phyloP scores from a whole-genome alignment of 2,113 vertebrate species.

The Pelodiscus sinensis region DNA sequence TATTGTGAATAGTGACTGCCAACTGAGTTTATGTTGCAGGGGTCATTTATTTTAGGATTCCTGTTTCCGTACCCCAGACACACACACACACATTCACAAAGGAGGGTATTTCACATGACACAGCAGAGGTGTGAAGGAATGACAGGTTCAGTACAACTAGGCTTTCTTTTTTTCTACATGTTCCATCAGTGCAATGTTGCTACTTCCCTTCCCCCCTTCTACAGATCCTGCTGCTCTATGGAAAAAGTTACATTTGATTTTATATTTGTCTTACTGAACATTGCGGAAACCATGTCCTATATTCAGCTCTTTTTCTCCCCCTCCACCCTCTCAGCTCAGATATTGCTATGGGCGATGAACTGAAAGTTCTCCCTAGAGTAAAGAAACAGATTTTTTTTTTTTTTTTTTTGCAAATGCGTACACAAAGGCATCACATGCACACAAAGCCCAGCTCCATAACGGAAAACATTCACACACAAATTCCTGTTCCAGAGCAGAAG shows the following conservation, averaged over 20 bases:
- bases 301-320: not conserved
- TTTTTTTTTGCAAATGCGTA: not conserved
- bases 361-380: not conserved
- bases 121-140: not conserved
- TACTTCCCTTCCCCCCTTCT: not conserved
- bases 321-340: not conserved
- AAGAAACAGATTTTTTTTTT: conserved; percentile 44
- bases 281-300: not conserved
- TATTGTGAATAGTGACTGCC: not conserved
- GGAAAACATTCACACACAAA: not conserved
- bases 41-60: not conserved
- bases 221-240: not conserved
- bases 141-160: accelerated
- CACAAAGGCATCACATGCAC: not conserved
- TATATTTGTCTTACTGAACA: not conserved
- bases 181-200: not conserved
- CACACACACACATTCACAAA: not conserved
- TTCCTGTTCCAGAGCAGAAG: not conserved
- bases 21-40: not conserved
- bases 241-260: not conserved
- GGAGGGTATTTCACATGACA: not conserved
- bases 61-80: not conserved
- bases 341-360: conserved; percentile 17
- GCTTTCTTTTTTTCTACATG: not conserved
- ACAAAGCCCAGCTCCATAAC: not conserved